A percentile compares a stretch with the other conserved stretches of the same genome.
Conservation (phyloP, 2,888 invertebrate genomes). For the Xanthorhoe designata region DNA sequence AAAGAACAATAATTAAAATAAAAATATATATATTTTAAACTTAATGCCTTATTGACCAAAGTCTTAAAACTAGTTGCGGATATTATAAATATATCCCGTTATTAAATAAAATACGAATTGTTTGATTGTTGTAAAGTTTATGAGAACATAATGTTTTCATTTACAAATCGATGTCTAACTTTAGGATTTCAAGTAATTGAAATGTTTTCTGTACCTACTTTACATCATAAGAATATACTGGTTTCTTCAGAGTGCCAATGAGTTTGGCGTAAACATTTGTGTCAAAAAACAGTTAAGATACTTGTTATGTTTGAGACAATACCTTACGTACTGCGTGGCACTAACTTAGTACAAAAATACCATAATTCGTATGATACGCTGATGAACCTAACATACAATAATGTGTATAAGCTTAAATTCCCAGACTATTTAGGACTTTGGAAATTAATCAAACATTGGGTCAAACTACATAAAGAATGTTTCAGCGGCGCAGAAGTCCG, state of each 20-base stretch:
- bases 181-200: conserved; percentile 54
- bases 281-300: not conserved
- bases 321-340: not conserved
- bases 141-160: conserved; percentile 72
- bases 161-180: conserved; percentile 71
- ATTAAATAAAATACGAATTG: conserved; percentile 74
- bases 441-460: conserved; percentile 17
- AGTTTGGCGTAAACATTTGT: not conserved
- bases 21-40: conserved; percentile 82
- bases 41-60: conserved; percentile 86
- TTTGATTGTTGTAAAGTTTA: conserved; percentile 83
- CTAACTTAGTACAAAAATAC: conserved; percentile 8
- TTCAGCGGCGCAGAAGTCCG: not conserved
- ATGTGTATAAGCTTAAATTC: conserved; percentile 27
- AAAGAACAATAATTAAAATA: conserved; percentile 84
- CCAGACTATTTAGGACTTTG: conserved; percentile 23
- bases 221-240: conserved; percentile 51
- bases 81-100: conserved; percentile 69
- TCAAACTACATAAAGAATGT: conserved; percentile 7
- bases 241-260: conserved; percentile 26
- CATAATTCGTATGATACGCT: conserved; percentile 4
- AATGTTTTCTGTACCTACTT: conserved; percentile 56
- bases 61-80: conserved; percentile 85
- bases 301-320: not conserved
- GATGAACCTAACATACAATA: conserved; percentile 27